Conservation (phyloP, 2,797 vertebrate species). For the Carcharodon carcharias region DNA sequence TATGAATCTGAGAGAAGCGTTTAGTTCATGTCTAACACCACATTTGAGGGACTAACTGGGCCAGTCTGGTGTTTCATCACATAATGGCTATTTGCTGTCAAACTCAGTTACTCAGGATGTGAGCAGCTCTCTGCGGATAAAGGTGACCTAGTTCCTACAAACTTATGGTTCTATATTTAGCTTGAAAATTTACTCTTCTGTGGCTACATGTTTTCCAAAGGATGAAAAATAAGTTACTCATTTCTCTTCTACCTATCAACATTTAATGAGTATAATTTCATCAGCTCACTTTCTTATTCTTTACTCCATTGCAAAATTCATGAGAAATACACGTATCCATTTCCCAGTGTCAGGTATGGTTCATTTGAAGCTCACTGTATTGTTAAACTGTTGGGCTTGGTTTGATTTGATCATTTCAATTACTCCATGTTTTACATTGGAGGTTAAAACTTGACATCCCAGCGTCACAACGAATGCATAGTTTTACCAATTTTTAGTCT, state of each 20-base stretch:
- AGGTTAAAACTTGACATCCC: too few relatives aligned
- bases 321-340: not conserved
- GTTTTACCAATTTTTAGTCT: not conserved
- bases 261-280: slow-evolving; percentile 23
- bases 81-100: slow-evolving; percentile 4
- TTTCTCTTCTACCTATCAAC: not conserved
- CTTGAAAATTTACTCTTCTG: slow-evolving; percentile 13
- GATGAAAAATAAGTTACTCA: not conserved
- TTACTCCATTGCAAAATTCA: slow-evolving; percentile 10
- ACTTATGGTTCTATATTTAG: slow-evolving; percentile 8
- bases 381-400: not conserved
- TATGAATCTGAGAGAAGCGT: not conserved
- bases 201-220: too few relatives aligned
- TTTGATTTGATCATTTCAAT: not conserved
- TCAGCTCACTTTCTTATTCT: not conserved
- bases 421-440: not conserved
- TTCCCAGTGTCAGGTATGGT: not conserved
- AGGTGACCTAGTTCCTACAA: not conserved
- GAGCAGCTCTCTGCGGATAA: not conserved
- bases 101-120: not conserved
- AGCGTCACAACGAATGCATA: not conserved
- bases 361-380: not conserved
- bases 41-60: not conserved
- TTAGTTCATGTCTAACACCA: not conserved
- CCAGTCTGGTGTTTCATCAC: not conserved